phyloP scores from a whole-genome alignment of 2,888 invertebrate species.

The Malthinus seriepunctatus region DNA sequence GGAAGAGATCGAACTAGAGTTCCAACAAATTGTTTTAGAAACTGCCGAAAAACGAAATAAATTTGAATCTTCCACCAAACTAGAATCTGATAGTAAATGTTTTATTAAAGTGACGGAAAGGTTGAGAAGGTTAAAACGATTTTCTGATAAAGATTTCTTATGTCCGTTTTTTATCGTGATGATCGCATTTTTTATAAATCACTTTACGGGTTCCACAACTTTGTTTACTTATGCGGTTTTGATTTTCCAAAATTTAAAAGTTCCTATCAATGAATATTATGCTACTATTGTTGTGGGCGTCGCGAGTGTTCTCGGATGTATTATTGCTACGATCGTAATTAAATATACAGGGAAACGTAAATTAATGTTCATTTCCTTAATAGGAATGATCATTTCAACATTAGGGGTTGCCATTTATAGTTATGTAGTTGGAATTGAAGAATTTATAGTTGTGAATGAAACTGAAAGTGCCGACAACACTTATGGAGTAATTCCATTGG shows the following conservation, averaged over 20 bases:
- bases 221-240: constrained; percentile 74
- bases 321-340: constrained; percentile 67
- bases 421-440: background rate
- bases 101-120: background rate
- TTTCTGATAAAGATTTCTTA: constrained; percentile 61
- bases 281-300: constrained; percentile 74
- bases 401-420: background rate
- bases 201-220: constrained; percentile 76
- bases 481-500: constrained; percentile 55
- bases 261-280: constrained; percentile 75
- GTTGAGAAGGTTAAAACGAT: background rate
- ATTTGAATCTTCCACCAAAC: background rate
- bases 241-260: constrained; percentile 71
- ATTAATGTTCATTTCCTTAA: constrained; percentile 67
- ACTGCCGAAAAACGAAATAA: constrained; percentile 1
- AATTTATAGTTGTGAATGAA: no score
- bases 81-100: background rate
- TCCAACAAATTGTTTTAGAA: constrained; percentile 53
- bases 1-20: constrained; percentile 63
- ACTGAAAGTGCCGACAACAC: no score
- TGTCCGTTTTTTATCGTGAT: constrained; percentile 69
- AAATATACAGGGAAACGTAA: constrained; percentile 75
- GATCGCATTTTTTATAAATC: constrained; percentile 70
- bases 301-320: constrained; percentile 69
- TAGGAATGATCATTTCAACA: constrained; percentile 52